Evolutionary conservation across 2,797 vertebrate species (phyloP), one percentile per base, ranked within the genome.

Genomic region (Alectoris magna): DNA sequence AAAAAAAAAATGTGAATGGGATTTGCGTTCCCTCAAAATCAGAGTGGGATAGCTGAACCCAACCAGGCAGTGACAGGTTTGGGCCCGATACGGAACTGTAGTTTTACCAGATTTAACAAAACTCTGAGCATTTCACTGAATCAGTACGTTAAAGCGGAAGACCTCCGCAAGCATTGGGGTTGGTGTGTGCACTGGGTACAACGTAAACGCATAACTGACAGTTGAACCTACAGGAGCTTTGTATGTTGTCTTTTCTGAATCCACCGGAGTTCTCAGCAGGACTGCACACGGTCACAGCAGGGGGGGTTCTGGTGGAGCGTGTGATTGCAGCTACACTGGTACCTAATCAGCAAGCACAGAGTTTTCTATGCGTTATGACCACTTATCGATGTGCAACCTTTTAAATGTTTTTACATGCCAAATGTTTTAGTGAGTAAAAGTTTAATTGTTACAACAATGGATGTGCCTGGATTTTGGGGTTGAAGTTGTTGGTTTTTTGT

Each of bases 151-250:
- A 4, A 4, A 69, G 55, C 7, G 60, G 56, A 70, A 22, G 53
- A 6, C 21, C 59, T 71, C 24, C 3, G n/a, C 19, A 31, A 62
- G 87, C 72, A 70, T 48, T 27, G 81, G 46, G n/a, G 78, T 60
- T 44, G n/a, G 49, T 41, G 2, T 71, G 92, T 51, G 95, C 90
- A 67, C 92, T 80, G 95, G 87, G 74, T 83, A 8, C 11, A 19
- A 69, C 29, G 77, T 69, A 72, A 91, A 89, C 4, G 41, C 82
- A 31, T 56, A 53, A 41, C 12, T 83, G 74, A 26, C 90, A 63
- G 69, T 1, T 22, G 70, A 88, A 80, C 76, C 88, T 46, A 3
- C 8, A n/a, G 72, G 9, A 63, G 22, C 6, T 21, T 43, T 88
- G 75, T 74, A 72, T 8, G 0, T 31, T 80, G 84, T 90, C 82